phyloP scores from a whole-genome alignment of 2,113 vertebrate genomes.

The Leucopsar rothschildi region DNA sequence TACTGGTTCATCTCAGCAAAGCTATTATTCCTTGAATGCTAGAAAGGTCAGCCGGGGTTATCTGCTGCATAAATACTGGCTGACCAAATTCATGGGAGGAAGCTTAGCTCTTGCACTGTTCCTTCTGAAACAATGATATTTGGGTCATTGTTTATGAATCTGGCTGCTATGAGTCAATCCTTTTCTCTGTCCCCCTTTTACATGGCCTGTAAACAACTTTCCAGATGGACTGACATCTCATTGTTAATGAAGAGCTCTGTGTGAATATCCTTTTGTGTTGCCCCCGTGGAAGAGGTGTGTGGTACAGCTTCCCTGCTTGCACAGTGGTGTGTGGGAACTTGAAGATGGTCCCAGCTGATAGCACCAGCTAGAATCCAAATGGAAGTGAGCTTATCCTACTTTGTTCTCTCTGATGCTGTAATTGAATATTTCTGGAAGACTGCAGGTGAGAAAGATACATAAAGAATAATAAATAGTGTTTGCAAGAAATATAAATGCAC shows the following conservation, averaged over 20 bases:
- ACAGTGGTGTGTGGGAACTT: neutral
- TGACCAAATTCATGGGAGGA: neutral
- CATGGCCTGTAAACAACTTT: neutral
- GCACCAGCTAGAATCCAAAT: neutral
- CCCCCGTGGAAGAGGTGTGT: neutral
- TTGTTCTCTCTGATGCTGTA: neutral
- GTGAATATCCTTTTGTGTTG: neutral
- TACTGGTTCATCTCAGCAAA: neutral
- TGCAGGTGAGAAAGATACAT: neutral
- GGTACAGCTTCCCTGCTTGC: neutral
- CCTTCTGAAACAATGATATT: neutral
- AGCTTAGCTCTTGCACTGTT: neutral
- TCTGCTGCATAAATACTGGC: neutral
- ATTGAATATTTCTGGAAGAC: neutral
- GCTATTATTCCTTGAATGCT: neutral
- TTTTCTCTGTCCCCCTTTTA: neutral
- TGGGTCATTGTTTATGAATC: slow-evolving; percentile 15
- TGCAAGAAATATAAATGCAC: neutral
- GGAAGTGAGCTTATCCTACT: neutral
- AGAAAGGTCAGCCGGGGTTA: neutral
- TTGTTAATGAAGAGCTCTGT: neutral
- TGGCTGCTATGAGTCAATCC: neutral
- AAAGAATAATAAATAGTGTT: neutral
- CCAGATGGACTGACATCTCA: neutral
- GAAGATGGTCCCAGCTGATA: neutral